Conservation (phyloP, 2,113 vertebrate genomes). For the Meriones unguiculatus region DNA sequence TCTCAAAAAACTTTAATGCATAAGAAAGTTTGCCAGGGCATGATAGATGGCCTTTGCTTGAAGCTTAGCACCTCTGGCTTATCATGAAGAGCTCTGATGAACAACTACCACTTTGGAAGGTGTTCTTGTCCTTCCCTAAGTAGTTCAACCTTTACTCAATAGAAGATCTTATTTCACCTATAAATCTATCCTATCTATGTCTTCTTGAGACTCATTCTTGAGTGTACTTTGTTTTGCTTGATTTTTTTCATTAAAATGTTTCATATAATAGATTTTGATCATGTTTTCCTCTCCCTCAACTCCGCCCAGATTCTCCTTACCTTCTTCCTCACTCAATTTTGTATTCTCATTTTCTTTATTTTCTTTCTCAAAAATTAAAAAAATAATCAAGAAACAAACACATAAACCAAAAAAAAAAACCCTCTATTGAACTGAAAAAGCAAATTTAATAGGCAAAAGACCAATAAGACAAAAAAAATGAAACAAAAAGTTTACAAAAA, state of each 20-base stretch:
- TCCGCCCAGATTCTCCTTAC: not conserved
- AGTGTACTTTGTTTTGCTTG: slow-evolving; percentile 7
- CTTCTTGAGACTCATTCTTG: not conserved
- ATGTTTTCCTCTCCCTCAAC: not conserved
- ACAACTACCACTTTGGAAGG: not conserved
- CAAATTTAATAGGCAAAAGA: not conserved
- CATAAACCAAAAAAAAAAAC: not conserved
- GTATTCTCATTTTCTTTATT: not conserved
- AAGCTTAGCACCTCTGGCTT: not conserved
- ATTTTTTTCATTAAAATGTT: not conserved
- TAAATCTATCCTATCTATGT: not conserved
- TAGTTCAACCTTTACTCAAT: not conserved
- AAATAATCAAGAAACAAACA: not conserved
- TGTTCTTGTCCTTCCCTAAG: not conserved
- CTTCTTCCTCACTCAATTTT: not conserved
- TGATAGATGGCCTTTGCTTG: not conserved
- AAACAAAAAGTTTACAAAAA: not conserved
- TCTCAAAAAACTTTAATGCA: not conserved
- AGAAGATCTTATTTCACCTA: not conserved
- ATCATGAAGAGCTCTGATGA: not conserved
- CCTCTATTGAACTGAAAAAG: not conserved
- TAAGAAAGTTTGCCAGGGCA: not conserved
- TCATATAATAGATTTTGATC: not conserved
- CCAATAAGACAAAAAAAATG: not conserved
- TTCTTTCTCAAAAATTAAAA: not conserved